Percentiles rank a stretch among this genome's conserved stretches.
Evolutionary conservation across 2,888 invertebrate species (phyloP).

Genomic region (Netelia melanura): DNA sequence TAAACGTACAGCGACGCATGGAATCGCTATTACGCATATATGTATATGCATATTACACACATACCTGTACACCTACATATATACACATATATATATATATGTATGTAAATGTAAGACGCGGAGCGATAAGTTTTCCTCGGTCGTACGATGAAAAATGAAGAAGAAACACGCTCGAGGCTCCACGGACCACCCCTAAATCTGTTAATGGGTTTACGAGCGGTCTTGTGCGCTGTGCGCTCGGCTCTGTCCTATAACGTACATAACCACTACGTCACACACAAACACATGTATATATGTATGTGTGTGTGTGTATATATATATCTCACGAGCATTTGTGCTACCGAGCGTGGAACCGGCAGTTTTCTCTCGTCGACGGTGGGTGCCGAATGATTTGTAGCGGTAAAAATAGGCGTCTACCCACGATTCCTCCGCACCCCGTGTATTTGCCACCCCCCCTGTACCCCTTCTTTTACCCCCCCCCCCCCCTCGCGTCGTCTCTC

Average conservation of each 20-base stretch:
- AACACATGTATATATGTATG: neutral
- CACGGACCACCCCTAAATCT: constrained; percentile 56
- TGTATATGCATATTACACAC: neutral
- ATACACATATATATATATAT: neutral
- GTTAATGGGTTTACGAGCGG: constrained; percentile 56
- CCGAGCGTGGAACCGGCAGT: constrained; percentile 50
- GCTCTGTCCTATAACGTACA: neutral
- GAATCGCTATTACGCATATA: constrained; percentile 21
- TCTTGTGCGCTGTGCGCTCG: constrained; percentile 37
- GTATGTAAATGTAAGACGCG: constrained; percentile 33
- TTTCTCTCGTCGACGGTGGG: constrained; percentile 46
- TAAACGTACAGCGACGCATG: neutral
- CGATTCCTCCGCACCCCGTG: constrained; percentile 21
- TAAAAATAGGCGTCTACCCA: constrained; percentile 45
- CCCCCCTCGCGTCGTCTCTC: neutral
- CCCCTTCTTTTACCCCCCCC: neutral
- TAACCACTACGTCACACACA: neutral
- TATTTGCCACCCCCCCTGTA: neutral
- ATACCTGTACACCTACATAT: neutral
- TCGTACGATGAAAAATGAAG: constrained; percentile 60
- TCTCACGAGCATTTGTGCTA: constrained; percentile 41
- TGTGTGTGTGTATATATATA: neutral
- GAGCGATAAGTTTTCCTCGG: constrained; percentile 53
- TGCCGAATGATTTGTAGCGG: constrained; percentile 57
- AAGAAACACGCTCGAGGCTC: constrained; percentile 51